phyloP scores from a whole-genome alignment of 2,113 vertebrate genomes.

The Chionis minor region DNA sequence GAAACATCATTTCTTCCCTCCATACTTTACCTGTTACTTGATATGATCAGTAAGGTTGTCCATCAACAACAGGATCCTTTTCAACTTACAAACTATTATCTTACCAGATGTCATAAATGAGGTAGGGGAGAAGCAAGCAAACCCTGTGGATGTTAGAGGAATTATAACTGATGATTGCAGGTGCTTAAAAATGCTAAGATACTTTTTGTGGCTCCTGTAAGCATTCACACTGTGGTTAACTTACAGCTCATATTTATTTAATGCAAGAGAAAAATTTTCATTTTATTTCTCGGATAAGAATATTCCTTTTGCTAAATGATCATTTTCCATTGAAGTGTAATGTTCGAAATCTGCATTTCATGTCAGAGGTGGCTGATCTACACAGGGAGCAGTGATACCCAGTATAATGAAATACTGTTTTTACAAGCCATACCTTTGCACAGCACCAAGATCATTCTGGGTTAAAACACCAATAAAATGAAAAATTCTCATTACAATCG shows the following conservation, averaged over 20 bases:
- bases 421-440: not conserved
- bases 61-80: not conserved
- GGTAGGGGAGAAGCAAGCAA: not conserved
- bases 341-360: conserved; percentile 23
- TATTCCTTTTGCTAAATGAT: not conserved
- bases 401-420: not conserved
- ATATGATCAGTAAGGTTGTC: not conserved
- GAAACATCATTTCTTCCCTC: not conserved
- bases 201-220: not conserved
- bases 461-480: conserved; percentile 45
- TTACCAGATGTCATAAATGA: not conserved
- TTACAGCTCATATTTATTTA: not conserved
- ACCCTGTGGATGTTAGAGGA: not conserved
- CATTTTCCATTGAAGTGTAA: not conserved
- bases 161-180: not conserved
- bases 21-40: not conserved
- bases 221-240: not conserved
- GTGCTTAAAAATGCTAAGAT: not conserved
- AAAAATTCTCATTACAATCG: conserved; percentile 30
- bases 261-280: not conserved
- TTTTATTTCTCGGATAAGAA: not conserved
- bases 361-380: conserved; percentile 42
- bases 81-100: not conserved
- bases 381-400: not conserved
- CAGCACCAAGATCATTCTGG: not conserved